Conservation (phyloP, 2,113 vertebrate genomes). For the Machaerirhynchus nigripectus region DNA sequence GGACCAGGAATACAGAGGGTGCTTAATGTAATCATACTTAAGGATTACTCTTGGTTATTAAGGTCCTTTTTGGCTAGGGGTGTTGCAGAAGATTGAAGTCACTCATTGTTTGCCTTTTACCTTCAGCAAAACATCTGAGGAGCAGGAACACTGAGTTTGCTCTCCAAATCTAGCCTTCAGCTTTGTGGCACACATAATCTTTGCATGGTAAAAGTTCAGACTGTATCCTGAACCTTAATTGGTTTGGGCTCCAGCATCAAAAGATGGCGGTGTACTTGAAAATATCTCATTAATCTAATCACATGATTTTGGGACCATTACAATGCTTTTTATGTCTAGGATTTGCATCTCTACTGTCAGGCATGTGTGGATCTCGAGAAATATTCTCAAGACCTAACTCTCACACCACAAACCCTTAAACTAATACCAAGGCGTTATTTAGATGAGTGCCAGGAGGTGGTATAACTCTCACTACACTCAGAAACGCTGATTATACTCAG, state of each 20-base stretch:
- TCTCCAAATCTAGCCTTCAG: slow-evolving; percentile 4
- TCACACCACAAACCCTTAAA: slow-evolving; percentile 3
- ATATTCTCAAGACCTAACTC: background rate
- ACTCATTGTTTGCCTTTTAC: background rate
- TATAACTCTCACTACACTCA: background rate
- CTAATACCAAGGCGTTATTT: background rate
- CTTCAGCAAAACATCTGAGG: slow-evolving; percentile 10
- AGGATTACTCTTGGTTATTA: background rate
- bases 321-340: background rate
- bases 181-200: background rate
- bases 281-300: slow-evolving; percentile 23
- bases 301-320: background rate
- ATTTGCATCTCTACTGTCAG: slow-evolving; percentile 12
- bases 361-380: background rate
- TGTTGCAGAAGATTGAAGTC: background rate
- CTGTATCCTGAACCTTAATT: background rate
- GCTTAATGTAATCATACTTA: background rate
- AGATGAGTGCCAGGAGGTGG: background rate
- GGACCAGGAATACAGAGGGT: background rate
- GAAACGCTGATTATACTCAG: background rate
- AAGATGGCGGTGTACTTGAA: background rate
- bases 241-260: slow-evolving; percentile 19
- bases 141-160: background rate
- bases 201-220: slow-evolving; percentile 17
- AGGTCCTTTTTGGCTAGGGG: background rate